phyloP scores from a whole-genome alignment of 2,113 vertebrate genomes.

The Stomatorhinus ivindoensis region DNA sequence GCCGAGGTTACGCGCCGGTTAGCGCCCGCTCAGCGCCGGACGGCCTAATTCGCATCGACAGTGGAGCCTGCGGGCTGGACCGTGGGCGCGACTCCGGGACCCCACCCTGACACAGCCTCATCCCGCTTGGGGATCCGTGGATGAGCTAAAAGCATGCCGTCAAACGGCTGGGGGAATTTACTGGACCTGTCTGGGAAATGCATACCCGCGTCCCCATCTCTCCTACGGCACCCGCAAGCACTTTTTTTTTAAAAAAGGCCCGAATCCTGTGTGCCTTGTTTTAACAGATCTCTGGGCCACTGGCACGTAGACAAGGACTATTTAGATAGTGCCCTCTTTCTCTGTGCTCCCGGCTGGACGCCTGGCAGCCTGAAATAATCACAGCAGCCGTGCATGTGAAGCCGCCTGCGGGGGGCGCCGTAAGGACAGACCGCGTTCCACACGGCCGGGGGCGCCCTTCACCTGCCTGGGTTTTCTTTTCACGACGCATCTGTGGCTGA shows the following conservation, averaged over 20 bases:
- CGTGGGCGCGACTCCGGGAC: neutral
- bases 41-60: conserved; percentile 55
- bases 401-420: neutral
- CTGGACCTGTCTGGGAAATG: neutral
- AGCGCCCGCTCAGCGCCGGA: conserved; percentile 31
- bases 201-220: neutral
- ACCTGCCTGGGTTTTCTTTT: neutral
- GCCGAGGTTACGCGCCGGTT: conserved; percentile 61
- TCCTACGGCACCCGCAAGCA: neutral
- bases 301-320: conserved; percentile 49
- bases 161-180: neutral
- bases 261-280: neutral
- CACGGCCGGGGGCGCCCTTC: neutral
- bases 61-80: conserved; percentile 26
- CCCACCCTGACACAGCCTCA: neutral
- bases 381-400: conserved; percentile 49
- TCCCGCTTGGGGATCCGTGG: neutral
- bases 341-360: conserved; percentile 42
- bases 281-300: conserved; percentile 21
- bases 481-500: neutral
- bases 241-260: neutral
- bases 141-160: neutral
- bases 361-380: conserved; percentile 50
- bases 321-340: conserved; percentile 52
- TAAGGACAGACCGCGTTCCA: neutral